phyloP scores from a whole-genome alignment of 2,888 invertebrate species.

The Tetanocera ferruginea region DNA sequence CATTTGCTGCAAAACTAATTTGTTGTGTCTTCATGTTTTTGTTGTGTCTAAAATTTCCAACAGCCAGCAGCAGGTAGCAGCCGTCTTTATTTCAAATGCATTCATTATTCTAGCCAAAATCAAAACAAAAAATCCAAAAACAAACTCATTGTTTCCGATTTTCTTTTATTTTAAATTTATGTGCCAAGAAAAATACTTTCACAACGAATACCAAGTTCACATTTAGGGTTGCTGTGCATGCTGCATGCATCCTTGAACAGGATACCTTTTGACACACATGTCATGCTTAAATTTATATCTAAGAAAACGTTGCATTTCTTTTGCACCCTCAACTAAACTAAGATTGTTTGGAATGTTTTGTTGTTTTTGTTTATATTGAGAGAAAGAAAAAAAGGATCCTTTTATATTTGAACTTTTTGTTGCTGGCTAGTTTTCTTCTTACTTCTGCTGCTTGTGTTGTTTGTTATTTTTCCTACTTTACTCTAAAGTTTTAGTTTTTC shows the following conservation, averaged over 20 bases:
- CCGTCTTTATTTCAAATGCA: too few relatives aligned
- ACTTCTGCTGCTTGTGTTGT: not conserved
- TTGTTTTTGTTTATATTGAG: not conserved
- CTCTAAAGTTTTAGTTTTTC: not conserved
- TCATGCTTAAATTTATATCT: not conserved
- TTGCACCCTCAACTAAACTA: not conserved
- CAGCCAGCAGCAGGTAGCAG: too few relatives aligned
- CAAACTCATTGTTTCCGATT: too few relatives aligned
- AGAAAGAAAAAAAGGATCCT: not conserved
- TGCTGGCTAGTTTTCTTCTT: not conserved
- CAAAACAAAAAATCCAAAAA: too few relatives aligned
- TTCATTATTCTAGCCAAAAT: too few relatives aligned
- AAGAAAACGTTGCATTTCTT: not conserved
- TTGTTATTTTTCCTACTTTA: conserved; percentile 7
- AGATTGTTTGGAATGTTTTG: not conserved
- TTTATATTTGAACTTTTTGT: not conserved
- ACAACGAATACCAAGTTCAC: not conserved
- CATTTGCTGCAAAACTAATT: not conserved
- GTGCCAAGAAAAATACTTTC: not conserved
- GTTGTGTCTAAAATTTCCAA: too few relatives aligned
- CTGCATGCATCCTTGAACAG: not conserved
- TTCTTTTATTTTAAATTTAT: not conserved
- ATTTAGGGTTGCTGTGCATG: not conserved
- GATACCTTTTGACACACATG: conserved; percentile 20
- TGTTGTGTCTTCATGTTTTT: too few relatives aligned